Evolutionary conservation across 2,113 vertebrate genomes (phyloP), one percentile per base, ranked within the genome.

Genomic region (Chaenocephalus aceratus): DNA sequence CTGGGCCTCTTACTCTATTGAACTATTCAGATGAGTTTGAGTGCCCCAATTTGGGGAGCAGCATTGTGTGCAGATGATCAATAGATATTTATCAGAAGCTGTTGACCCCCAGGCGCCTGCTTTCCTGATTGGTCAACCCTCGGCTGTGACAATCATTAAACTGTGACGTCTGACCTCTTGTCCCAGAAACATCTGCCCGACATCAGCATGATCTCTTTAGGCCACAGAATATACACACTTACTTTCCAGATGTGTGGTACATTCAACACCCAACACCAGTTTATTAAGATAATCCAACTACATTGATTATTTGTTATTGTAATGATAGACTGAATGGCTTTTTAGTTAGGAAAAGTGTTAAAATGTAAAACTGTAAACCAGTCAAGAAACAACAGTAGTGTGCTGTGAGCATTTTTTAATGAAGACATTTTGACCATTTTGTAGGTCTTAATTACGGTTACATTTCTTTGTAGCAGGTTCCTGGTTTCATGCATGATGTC

Each of bases 121-220:
- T 72, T 57, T 83, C 63, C 85, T 74, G 77, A 87, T 78, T 77
- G 88, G 90, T 86, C 68, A 72, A 51, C 8, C 36, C 12, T 48
- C 14, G 0, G 36, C 75, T 65, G 71, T 79, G 86, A 84, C 73
- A 93, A 93, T 93, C 86, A 94, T 92, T 94, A 89, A 94, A 69
- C 91, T 61, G 60, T 34, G 75, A 67, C 18, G 36, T 26, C 52
- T 78, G 82, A 87, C 81, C 80, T 71, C 78, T 41, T 79, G 75
- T 41, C 45, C 80, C 60, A 69, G n/a, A 71, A 84, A 83, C 63
- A 72, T 41, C 14, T 14, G 26, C 11, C 5, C 6, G 45, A n/a
- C 30, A 76, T 23, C 4, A 70, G 60, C 46, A 62, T 5, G 7
- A 8, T 21, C 23, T 68, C 11, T 67, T 15, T 7, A 15, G 30